Evolutionary conservation across 2,888 invertebrate genomes (phyloP), one percentile per base, ranked within the genome.

Genomic region (Amphipyra berbera): DNA sequence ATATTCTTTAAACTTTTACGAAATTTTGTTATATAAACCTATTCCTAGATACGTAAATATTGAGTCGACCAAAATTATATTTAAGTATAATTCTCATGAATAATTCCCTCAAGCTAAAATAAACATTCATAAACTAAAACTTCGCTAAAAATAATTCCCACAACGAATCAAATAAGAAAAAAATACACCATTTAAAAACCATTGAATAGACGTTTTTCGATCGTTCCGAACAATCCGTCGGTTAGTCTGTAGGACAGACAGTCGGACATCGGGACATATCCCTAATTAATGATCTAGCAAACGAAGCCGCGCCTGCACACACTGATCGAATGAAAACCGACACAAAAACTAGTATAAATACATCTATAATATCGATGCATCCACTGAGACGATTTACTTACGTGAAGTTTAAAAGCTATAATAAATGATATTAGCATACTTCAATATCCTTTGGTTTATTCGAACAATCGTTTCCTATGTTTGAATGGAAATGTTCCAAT

Each of bases 261-360:
- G 84, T 76, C 83, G 78, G 82, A 83, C 78, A 79, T 74, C 78
- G 55, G 41, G 78, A 79, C 73, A 73, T 75, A 80, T 90, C 87
- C 90, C 90, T 92, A 92, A 92, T 92, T 91, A 92, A 92, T 91
- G 90, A 89, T 82, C 82, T 78, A 82, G 87, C 85, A 84, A 85
- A 86, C 78, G 88, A 84, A 81, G 87, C 87, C 86, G 89, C 81
- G 80, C 80, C 73, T 70, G 75, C 48, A 44, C 76, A 63, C 61
- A 60, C 68, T 77, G 78, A 73, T 86, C 85, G 83, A 85, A 87
- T 86, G 87, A 84, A 87, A 87, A 80, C 76, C 72, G 76, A 82
- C 64, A 82, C 83, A 90, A 91, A 91, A 90, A 89, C 78, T 86
- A 73, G 84, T 80, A 83, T 82, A 82, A 79, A 81, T 86, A 82